A percentile compares a stretch with the other conserved stretches of the same genome.
Evolutionary conservation across 1,140 invertebrate genomes (phyloP).

Genomic region (Wiebesia pumilae): DNA sequence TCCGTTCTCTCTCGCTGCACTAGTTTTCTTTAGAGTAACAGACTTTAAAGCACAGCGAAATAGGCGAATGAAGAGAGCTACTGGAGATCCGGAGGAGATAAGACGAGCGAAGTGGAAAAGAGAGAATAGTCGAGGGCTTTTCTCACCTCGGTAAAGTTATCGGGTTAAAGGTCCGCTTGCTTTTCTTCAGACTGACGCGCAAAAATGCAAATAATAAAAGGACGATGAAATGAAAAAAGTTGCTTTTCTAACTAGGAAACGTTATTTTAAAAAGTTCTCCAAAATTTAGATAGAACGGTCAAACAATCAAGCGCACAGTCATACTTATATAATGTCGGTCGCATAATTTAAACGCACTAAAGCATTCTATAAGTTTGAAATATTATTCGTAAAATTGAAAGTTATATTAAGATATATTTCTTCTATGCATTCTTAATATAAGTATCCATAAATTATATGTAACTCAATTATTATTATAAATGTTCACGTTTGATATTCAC

Average conservation of each 20-base stretch:
- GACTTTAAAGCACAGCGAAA: conserved; percentile 42
- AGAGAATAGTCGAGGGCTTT: conserved; percentile 31
- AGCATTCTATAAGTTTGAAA: neutral
- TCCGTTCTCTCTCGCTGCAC: conserved; percentile 12
- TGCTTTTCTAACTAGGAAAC: neutral
- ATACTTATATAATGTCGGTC: neutral
- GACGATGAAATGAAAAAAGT: neutral
- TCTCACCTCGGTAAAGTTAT: conserved; percentile 34
- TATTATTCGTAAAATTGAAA: no score
- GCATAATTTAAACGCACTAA: neutral
- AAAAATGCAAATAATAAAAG: neutral
- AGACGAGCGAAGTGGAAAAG: neutral
- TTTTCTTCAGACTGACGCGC: neutral
- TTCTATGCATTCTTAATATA: no score
- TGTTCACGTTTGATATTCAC: no score
- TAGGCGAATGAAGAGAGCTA: conserved; percentile 1
- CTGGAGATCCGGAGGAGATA: conserved; percentile 34
- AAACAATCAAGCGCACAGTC: neutral
- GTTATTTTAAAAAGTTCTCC: neutral
- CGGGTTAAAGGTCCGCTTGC: neutral
- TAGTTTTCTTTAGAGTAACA: conserved; percentile 31
- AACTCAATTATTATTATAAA: no score
- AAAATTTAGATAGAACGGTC: neutral
- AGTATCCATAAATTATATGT: no score
- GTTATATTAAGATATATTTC: no score